Conservation (phyloP, 2,888 invertebrate species). For the Alcis repandata region DNA sequence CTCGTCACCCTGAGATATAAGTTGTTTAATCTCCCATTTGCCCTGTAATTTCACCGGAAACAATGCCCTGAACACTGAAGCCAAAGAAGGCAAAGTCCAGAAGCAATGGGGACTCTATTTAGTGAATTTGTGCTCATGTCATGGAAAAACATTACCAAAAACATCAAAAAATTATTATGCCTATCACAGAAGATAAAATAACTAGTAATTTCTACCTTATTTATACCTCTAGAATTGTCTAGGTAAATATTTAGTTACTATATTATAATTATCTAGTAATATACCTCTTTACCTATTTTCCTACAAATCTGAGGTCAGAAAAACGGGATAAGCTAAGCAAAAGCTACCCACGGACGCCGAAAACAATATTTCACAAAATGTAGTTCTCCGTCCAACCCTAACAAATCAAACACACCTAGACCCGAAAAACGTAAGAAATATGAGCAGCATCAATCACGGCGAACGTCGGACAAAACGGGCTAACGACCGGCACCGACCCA, state of each 20-base stretch:
- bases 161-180: too few species aligned
- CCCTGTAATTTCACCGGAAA: too few species aligned
- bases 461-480: slow-evolving; percentile 15
- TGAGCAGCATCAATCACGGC: slow-evolving; percentile 29
- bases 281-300: background rate
- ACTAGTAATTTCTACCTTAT: too few species aligned
- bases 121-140: too few species aligned
- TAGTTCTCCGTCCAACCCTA: slow-evolving; percentile 22
- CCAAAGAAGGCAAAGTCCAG: too few species aligned
- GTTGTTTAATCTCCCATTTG: too few species aligned
- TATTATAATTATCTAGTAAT: too few species aligned
- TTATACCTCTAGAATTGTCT: background rate
- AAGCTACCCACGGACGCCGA: slow-evolving; percentile 1
- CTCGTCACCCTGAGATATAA: too few species aligned
- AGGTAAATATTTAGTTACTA: background rate
- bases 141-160: too few species aligned
- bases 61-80: too few species aligned
- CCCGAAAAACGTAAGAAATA: slow-evolving; percentile 32
- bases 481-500: slow-evolving; percentile 14
- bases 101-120: too few species aligned
- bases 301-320: background rate
- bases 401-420: slow-evolving; percentile 29
- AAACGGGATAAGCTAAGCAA: slow-evolving; percentile 2
- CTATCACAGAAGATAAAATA: too few species aligned
- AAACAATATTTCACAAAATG: slow-evolving; percentile 21